Conservation (phyloP, 2,113 vertebrate species). For the Vicugna pacos region DNA sequence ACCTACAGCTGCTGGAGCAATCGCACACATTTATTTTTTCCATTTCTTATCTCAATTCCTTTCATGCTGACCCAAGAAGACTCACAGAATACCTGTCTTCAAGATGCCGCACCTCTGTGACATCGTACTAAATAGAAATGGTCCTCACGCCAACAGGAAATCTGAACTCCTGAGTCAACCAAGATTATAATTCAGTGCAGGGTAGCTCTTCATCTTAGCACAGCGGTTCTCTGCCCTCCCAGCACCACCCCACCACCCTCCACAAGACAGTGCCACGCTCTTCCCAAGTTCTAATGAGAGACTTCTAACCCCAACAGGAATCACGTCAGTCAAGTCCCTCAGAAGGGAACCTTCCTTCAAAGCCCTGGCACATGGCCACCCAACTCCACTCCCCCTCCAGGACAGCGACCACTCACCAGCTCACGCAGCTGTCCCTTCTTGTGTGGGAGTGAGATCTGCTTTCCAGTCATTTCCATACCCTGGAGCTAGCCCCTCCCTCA, state of each 20-base stretch:
- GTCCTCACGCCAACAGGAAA: background rate
- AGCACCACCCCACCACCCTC: background rate
- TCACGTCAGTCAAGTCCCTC: background rate
- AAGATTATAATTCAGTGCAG: background rate
- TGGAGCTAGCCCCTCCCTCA: background rate
- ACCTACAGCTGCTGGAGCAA: background rate
- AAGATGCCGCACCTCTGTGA: background rate
- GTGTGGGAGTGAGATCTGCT: background rate
- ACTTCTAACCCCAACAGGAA: background rate
- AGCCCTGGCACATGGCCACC: background rate
- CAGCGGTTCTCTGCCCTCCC: background rate
- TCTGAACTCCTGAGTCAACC: background rate
- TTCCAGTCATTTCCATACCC: background rate
- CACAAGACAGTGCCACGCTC: background rate
- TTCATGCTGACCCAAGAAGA: conserved; percentile 16
- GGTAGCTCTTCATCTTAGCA: background rate
- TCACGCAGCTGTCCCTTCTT: background rate
- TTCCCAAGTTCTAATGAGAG: background rate
- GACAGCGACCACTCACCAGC: no score
- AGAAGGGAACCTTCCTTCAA: background rate
- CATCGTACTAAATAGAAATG: background rate
- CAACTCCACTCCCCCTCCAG: no score
- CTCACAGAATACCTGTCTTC: background rate
- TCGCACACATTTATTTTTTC: background rate
- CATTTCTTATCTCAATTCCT: background rate